Conservation (phyloP, 2,113 vertebrate genomes). For the Neopipo cinnamomea region DNA sequence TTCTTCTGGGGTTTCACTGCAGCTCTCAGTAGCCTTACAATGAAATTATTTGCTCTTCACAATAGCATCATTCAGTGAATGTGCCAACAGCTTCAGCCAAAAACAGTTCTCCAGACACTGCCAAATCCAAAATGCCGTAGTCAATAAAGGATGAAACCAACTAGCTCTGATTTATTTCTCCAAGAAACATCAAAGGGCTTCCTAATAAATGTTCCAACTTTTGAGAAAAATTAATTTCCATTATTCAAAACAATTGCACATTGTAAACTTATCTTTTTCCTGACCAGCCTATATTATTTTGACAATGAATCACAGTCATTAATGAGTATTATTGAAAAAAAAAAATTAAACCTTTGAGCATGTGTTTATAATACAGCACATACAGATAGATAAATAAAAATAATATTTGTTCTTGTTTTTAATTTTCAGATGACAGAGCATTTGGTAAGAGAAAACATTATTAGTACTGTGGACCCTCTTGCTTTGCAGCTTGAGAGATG, state of each 20-base stretch:
- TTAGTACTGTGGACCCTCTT: neutral
- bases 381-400: neutral
- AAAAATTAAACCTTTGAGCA: neutral
- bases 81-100: slow-evolving; percentile 3
- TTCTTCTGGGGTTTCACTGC: neutral
- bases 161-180: neutral
- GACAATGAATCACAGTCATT: neutral
- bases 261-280: neutral
- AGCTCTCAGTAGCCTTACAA: neutral
- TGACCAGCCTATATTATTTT: neutral
- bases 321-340: neutral
- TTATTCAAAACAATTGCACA: neutral
- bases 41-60: neutral
- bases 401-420: neutral
- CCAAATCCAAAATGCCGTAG: slow-evolving; percentile 25
- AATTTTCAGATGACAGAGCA: neutral
- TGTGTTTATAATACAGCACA: neutral
- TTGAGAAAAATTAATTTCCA: neutral
- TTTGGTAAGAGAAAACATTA: neutral
- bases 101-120: neutral
- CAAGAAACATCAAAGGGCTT: neutral
- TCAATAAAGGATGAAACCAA: neutral
- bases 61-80: neutral
- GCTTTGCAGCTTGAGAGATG: neutral
- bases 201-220: neutral